Percentiles rank a stretch among this genome's conserved stretches.
Evolutionary conservation across 2,888 invertebrate species (phyloP).

Genomic region (Drosophila kambysellisi): DNA sequence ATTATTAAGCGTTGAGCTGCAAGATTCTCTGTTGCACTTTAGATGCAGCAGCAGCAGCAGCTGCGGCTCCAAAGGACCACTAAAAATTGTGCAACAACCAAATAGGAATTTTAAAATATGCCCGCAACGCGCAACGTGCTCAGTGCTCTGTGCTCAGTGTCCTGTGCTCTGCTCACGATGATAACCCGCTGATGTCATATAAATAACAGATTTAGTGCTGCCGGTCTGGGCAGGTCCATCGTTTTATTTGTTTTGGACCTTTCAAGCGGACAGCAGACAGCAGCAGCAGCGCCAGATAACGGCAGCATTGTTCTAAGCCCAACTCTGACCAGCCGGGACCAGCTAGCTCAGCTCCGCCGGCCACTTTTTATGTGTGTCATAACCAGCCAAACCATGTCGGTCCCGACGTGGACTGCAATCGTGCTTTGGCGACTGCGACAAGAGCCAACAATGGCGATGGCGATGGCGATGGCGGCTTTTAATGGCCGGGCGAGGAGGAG

Average conservation of each 20-base stretch:
- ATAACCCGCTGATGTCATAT: constrained; percentile 70
- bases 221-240: constrained; percentile 47
- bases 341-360: constrained; percentile 26
- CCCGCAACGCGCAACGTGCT: constrained; percentile 29
- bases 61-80: background rate
- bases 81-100: constrained; percentile 10
- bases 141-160: constrained; percentile 14
- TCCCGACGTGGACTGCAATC: constrained; percentile 38
- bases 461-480: constrained; percentile 56
- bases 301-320: constrained; percentile 54
- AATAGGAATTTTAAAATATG: constrained; percentile 49
- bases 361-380: constrained; percentile 69
- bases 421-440: constrained; percentile 38
- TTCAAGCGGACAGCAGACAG: constrained; percentile 19
- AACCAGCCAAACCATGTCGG: constrained; percentile 35
- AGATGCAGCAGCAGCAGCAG: background rate
- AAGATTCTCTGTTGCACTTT: background rate
- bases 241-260: constrained; percentile 69
- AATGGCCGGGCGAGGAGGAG: constrained; percentile 43
- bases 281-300: constrained; percentile 42
- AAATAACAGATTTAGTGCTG: constrained; percentile 77
- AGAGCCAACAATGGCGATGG: constrained; percentile 23
- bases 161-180: constrained; percentile 20
- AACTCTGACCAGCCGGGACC: constrained; percentile 14
- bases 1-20: background rate